phyloP scores from a whole-genome alignment of 2,888 invertebrate species.

The Drosophila cognata region DNA sequence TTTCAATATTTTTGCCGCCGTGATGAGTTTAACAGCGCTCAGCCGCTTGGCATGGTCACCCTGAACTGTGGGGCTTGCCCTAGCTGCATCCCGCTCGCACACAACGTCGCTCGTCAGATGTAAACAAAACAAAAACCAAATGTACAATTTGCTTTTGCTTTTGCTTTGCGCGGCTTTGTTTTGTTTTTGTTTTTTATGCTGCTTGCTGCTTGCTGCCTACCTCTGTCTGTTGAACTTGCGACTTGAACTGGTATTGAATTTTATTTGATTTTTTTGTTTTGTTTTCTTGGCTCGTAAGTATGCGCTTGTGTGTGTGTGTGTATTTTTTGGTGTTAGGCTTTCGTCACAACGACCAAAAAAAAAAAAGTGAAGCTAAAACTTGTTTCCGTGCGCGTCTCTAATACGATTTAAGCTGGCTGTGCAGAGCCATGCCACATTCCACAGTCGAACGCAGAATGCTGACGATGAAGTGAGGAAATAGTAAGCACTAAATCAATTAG shows the following conservation, averaged over 20 bases:
- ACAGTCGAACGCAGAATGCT: constrained; percentile 28
- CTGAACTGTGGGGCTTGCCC: constrained; percentile 28
- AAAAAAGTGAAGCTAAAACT: constrained; percentile 40
- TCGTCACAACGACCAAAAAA: constrained; percentile 48
- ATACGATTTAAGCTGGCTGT: constrained; percentile 61
- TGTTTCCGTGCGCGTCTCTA: constrained; percentile 66
- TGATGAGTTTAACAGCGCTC: constrained; percentile 50
- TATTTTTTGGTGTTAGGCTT: constrained; percentile 54
- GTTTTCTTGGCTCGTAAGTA: constrained; percentile 21
- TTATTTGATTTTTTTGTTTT: constrained; percentile 47
- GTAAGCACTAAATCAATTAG: constrained; percentile 67
- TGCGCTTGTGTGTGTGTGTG: constrained; percentile 7
- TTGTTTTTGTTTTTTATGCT: constrained; percentile 57
- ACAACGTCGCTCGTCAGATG: constrained; percentile 3
- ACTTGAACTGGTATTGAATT: constrained; percentile 69
- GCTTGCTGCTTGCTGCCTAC: constrained; percentile 13
- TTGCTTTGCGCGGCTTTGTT: constrained; percentile 20
- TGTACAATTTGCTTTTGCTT: constrained; percentile 31
- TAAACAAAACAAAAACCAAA: constrained; percentile 16
- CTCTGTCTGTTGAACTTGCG: constrained; percentile 61
- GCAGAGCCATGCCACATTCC: constrained; percentile 51
- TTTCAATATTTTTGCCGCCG: constrained; percentile 49
- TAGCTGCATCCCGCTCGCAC: constrained; percentile 46
- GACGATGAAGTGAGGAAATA: constrained; percentile 29
- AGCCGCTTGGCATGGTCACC: constrained; percentile 55